These are phyloP conservation scores for Pyrgus malvae DNA, from an alignment of 2,888 invertebrate species.

Conservation along the genomic window DNA sequence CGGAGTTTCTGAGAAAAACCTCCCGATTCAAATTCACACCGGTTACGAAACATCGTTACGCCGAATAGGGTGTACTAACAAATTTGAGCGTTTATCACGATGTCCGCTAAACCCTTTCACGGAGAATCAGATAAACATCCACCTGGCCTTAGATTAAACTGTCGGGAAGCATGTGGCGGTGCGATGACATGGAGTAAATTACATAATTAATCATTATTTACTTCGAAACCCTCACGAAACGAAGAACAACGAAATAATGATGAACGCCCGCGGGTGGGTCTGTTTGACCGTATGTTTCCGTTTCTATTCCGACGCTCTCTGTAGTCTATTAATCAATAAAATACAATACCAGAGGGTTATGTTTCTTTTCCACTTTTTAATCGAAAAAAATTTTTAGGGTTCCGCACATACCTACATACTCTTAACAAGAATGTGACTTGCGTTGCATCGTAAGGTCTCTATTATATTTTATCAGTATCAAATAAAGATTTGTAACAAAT, in stretches of 20 bases:
- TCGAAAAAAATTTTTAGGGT: no score
- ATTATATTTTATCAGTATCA: no score
- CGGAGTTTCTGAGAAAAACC: no score
- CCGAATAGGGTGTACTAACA: conserved; percentile 39
- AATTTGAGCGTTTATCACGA: conserved; percentile 45
- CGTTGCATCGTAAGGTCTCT: no score
- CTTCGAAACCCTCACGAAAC: conserved; percentile 54
- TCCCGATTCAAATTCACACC: conserved; percentile 1
- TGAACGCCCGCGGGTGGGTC: conserved; percentile 64
- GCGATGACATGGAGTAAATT: conserved; percentile 75
- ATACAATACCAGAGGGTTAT: conserved; percentile 41
- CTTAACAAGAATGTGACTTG: no score
- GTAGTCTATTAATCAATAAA: conserved; percentile 58
- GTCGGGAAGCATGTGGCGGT: conserved; percentile 57
- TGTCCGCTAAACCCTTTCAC: conserved; percentile 66
- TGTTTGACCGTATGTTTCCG: conserved; percentile 64
- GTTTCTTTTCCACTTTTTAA: background rate
- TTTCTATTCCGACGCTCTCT: conserved; percentile 38
- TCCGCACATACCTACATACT: no score
- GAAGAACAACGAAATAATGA: conserved; percentile 59
- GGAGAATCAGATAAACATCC: conserved; percentile 71
- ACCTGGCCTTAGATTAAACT: conserved; percentile 72
- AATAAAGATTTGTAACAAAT: no score
- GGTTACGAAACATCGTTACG: conserved; percentile 8
- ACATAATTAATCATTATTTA: conserved; percentile 77